phyloP scores from a whole-genome alignment of 2,888 invertebrate species.

The Cheilosia vernalis region DNA sequence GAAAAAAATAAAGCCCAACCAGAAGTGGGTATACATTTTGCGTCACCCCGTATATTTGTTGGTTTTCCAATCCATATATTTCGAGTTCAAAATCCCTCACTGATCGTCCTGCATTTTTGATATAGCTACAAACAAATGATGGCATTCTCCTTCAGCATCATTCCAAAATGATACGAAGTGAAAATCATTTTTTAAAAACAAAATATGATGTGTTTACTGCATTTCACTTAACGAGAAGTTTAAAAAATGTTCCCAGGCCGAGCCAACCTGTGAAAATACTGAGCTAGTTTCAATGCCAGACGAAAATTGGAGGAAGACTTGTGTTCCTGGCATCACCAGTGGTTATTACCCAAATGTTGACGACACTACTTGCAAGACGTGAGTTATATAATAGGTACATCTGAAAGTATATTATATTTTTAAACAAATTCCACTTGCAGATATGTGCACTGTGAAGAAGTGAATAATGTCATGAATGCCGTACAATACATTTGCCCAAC shows the following conservation, averaged over 20 bases:
- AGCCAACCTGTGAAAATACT: constrained; percentile 48
- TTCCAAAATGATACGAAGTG: too few relatives aligned
- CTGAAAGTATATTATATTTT: neutral
- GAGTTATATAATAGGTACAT: neutral
- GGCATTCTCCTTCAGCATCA: too few relatives aligned
- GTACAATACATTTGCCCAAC: neutral
- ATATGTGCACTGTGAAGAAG: constrained; percentile 31
- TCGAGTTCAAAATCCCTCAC: too few relatives aligned
- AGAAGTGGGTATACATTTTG: too few relatives aligned
- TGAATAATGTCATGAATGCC: neutral
- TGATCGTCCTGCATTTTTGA: too few relatives aligned
- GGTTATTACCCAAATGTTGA: constrained; percentile 3
- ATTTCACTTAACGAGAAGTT: neutral
- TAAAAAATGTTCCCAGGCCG: neutral
- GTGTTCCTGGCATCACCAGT: neutral
- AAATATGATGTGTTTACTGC: too few relatives aligned
- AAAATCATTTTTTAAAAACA: too few relatives aligned
- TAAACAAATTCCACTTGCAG: constrained; percentile 1
- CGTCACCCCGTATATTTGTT: too few relatives aligned
- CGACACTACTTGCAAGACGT: constrained; percentile 19
- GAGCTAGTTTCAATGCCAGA: neutral
- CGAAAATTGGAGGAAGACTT: neutral
- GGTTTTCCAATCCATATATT: too few relatives aligned
- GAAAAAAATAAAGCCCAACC: too few relatives aligned
- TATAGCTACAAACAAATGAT: too few relatives aligned